Evolutionary conservation across 37 sponge, comb jelly and placozoan genomes (phyloP).

Genomic region (Bolinopsis microptera): DNA sequence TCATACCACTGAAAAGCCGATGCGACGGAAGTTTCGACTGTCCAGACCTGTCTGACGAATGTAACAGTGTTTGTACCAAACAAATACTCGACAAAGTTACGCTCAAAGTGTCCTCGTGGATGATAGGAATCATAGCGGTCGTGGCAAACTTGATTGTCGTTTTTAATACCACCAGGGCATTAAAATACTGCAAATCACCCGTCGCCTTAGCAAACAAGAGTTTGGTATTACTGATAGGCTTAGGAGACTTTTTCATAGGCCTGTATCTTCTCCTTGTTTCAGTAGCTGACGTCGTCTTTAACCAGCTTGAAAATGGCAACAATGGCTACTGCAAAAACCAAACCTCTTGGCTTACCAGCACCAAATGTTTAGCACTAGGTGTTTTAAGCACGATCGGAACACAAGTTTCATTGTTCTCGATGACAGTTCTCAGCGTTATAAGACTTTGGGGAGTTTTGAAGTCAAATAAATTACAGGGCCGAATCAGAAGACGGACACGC

Average conservation of each 20-base stretch:
- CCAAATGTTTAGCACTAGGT: background rate
- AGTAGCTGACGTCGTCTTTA: background rate
- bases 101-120: background rate
- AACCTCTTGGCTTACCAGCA: background rate
- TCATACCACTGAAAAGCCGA: background rate
- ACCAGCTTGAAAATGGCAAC: background rate
- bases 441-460: background rate
- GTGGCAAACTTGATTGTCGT: background rate
- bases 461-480: background rate
- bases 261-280: background rate
- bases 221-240: background rate
- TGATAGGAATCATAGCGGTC: background rate
- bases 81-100: background rate
- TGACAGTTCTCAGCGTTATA: slow-evolving; percentile 14
- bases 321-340: background rate
- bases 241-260: slow-evolving; percentile 44
- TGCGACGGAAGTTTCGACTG: slow-evolving; percentile 42
- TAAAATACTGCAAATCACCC: background rate
- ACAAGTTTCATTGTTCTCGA: background rate
- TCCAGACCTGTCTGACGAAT: slow-evolving; percentile 41
- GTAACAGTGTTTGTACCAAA: background rate
- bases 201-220: background rate
- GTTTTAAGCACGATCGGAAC: slow-evolving; percentile 1
- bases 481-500: background rate
- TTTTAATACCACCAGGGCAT: background rate